Percentiles rank a stretch among this genome's conserved stretches.
Conservation (phyloP, 2,113 vertebrate species). For the Neotoma lepida region DNA sequence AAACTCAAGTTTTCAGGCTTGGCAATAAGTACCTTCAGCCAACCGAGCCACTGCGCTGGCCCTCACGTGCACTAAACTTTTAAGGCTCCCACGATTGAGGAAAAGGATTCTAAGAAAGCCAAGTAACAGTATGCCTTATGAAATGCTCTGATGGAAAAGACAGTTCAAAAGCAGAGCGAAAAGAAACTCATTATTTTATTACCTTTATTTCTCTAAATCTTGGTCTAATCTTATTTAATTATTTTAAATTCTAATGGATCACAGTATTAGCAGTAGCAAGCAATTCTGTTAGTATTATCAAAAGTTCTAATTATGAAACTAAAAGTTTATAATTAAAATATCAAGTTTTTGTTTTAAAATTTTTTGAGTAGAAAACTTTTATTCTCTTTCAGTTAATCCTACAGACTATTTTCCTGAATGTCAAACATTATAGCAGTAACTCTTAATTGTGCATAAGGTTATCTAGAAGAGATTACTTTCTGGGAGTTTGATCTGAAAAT, state of each 20-base stretch:
- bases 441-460: conserved; percentile 23
- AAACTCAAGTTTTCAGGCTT: not conserved
- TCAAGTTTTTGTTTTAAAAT: conserved; percentile 8
- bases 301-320: not conserved
- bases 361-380: conserved; percentile 38
- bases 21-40: not conserved
- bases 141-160: not conserved
- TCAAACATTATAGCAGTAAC: conserved; percentile 18
- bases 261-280: not conserved
- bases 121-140: conserved; percentile 2
- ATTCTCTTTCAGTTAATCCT: not conserved
- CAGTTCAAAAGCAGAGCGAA: conserved; percentile 15
- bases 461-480: conserved; percentile 4
- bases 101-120: not conserved
- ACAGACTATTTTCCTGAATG: not conserved
- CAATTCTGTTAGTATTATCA: not conserved
- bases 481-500: conserved; percentile 25
- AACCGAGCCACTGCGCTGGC: not conserved
- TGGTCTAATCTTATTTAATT: not conserved
- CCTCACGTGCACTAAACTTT: not conserved
- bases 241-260: conserved; percentile 41
- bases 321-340: not conserved
- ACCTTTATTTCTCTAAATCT: conserved; percentile 10
- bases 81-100: not conserved
- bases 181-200: not conserved